Evolutionary conservation across 2,113 vertebrate species (phyloP).

Genomic region (Eubucco bourcierii): DNA sequence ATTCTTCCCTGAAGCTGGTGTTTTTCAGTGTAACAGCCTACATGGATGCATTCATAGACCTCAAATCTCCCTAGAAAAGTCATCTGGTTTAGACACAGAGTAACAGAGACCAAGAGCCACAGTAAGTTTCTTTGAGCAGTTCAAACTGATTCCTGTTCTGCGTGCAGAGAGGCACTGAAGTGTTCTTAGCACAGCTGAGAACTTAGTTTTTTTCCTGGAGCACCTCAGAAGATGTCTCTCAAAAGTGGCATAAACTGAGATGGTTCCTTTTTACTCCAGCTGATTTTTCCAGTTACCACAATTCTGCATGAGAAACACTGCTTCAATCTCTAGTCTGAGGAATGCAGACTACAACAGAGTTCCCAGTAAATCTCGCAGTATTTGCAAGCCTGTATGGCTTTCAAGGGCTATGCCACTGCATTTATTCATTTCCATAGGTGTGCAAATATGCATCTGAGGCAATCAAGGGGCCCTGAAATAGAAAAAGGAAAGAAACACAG

Average conservation of each 20-base stretch:
- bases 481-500: background rate
- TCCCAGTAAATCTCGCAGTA: background rate
- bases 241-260: fast-evolving
- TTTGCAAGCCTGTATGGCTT: background rate
- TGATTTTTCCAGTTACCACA: background rate
- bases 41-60: background rate
- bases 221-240: background rate
- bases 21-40: background rate
- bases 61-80: background rate
- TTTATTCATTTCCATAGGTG: background rate
- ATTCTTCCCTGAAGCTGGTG: background rate
- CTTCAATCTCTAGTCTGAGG: background rate
- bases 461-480: background rate
- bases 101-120: background rate
- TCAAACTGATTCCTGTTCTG: background rate
- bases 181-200: background rate
- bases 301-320: background rate
- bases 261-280: background rate
- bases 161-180: background rate
- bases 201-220: background rate
- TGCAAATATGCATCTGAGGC: background rate
- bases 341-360: background rate
- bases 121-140: background rate
- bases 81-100: background rate
- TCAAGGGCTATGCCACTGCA: background rate